A percentile compares a stretch with the other conserved stretches of the same genome.
These are phyloP conservation scores for Ametastegia equiseti DNA, from an alignment of 2,888 invertebrate species.

Conservation along the genomic window DNA sequence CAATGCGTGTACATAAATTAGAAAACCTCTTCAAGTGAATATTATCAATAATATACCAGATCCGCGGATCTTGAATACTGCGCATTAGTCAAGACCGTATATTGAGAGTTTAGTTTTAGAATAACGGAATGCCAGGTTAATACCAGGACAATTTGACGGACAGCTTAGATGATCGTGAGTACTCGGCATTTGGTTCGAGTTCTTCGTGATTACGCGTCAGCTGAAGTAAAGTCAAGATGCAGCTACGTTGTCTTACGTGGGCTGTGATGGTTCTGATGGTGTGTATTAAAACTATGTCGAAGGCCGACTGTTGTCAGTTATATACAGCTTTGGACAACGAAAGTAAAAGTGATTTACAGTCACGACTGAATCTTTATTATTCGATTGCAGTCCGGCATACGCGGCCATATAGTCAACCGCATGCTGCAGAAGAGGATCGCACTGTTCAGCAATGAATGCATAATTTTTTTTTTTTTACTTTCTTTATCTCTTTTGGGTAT, in stretches of 20 bases:
- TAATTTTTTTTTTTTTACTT: neutral
- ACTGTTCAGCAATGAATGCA: too few species aligned
- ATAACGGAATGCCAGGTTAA: neutral
- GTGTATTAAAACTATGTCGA: slow-evolving; percentile 38
- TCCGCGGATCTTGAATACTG: neutral
- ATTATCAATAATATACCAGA: neutral
- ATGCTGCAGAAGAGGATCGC: too few species aligned
- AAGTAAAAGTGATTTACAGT: slow-evolving; percentile 42
- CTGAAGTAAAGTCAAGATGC: neutral
- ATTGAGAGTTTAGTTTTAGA: slow-evolving; percentile 5
- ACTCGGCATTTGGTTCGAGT: neutral
- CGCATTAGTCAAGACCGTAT: neutral
- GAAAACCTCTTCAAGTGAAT: neutral
- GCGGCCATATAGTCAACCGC: neutral
- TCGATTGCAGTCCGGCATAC: neutral
- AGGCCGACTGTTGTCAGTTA: slow-evolving; percentile 43
- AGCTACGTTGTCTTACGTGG: slow-evolving; percentile 39
- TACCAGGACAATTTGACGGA: slow-evolving; percentile 32
- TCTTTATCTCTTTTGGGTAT: too few species aligned
- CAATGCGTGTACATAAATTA: slow-evolving; percentile 18
- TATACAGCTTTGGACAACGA: slow-evolving; percentile 27
- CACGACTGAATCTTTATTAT: neutral
- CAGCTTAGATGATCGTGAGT: neutral
- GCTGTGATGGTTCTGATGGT: neutral
- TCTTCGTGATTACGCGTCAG: slow-evolving; percentile 12